These are phyloP conservation scores for Cephus cinctus DNA, from an alignment of 1,140 invertebrate genomes.

Conservation along the genomic window DNA sequence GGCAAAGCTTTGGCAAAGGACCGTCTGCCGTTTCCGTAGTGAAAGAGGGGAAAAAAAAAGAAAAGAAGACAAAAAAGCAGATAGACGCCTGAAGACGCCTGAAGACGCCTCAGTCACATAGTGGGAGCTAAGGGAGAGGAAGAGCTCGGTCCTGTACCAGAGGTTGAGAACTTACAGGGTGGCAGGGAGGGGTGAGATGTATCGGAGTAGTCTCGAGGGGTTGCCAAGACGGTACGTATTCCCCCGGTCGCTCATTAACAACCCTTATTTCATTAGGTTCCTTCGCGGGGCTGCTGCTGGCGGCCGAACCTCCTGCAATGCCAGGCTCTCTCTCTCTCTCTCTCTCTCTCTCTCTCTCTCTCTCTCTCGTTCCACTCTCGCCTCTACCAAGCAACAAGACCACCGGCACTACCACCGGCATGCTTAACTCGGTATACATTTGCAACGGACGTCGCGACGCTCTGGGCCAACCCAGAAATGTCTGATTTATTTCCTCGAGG, in stretches of 20 bases:
- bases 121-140: no score
- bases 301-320: conserved; percentile 11
- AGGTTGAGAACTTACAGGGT: no score
- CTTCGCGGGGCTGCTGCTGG: no score
- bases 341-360: conserved; percentile 5
- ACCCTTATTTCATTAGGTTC: conserved; percentile 41
- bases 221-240: conserved; percentile 21
- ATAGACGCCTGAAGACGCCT: no score
- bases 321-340: conserved; percentile 4
- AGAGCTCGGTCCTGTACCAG: no score
- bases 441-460: conserved; percentile 13
- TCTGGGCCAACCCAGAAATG: conserved; percentile 23
- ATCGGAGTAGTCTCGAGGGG: conserved; percentile 28
- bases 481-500: conserved; percentile 36
- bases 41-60: neutral
- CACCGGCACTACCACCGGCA: neutral
- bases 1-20: no score
- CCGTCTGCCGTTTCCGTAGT: no score
- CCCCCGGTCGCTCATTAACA: conserved; percentile 36
- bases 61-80: no score
- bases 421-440: conserved; percentile 9
- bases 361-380: conserved; percentile 3
- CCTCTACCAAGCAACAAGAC: neutral
- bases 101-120: no score
- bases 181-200: conserved; percentile 30